Evolutionary conservation across 2,797 vertebrate species (phyloP), one percentile per base, ranked within the genome.

Genomic region (Acanthopagrus latus): DNA sequence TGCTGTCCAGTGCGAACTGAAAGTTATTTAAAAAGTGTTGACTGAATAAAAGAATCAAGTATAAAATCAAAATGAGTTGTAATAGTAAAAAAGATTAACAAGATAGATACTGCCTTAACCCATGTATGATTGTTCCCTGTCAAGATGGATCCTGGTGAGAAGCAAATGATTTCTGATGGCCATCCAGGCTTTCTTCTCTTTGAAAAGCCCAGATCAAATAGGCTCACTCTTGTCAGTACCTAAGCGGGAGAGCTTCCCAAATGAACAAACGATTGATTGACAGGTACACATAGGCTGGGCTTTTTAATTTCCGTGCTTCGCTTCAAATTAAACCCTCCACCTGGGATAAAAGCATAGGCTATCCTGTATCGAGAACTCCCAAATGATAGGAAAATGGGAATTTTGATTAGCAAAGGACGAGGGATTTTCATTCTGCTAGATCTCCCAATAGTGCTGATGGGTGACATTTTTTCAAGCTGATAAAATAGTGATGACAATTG

Each of bases 291-390:
- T 86, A 81, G 80, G 82, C 86, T 87, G 27, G 83, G 78, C 86
- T 96, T 96, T 96, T 94, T 96, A 95, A 96, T 97, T 97, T 96
- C 93, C 96, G 88, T 88, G 83, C 90, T 93, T 95, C 90, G 93
- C 94, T 96, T 96, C 93, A 88, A 95, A 95, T 95, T 94, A 97
- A 97, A 97, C 27, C 96, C 95, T 96, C 95, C 95, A 95, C 91
- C 95, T 93, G 88, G 93, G 95, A 95, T 96, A 92, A 97, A 97
- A 95, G 94, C 91, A 87, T 83, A 91, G 93, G 93, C 92, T 96
- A 91, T 86, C 87, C 84, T 69, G 68, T 87, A 87, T 87, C 64
- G 16, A 86, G 86, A 91, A 86, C 89, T 86, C 87, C 85, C 83
- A 87, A 94, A 92, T 92, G 90, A 94, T 92, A 83, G 92, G 82